phyloP scores from a whole-genome alignment of 2,113 vertebrate genomes.

The Excalfactoria chinensis region DNA sequence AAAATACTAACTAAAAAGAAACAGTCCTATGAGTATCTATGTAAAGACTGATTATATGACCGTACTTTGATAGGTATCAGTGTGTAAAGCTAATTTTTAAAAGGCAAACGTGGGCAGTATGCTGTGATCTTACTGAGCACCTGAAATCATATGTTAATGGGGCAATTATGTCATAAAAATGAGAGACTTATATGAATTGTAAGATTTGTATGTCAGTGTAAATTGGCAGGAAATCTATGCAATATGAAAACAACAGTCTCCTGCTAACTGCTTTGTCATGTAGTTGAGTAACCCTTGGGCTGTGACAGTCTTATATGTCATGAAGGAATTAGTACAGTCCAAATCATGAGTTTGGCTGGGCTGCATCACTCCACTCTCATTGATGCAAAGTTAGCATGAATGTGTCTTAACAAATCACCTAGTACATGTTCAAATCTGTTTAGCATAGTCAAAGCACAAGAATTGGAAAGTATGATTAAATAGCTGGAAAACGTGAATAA shows the following conservation, averaged over 20 bases:
- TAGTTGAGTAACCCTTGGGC: not conserved
- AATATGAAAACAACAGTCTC: not conserved
- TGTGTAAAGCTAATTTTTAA: not conserved
- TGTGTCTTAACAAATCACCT: slow-evolving; percentile 14
- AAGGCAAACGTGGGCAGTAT: not conserved
- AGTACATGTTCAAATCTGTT: not conserved
- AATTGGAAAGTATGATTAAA: not conserved
- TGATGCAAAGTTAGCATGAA: not conserved
- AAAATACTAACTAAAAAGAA: not conserved
- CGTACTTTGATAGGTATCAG: not conserved
- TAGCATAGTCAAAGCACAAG: not conserved
- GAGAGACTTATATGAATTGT: not conserved
- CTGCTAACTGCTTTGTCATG: not conserved
- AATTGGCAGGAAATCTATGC: not conserved
- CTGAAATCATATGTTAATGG: not conserved
- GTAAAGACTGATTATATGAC: not conserved
- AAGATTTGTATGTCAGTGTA: not conserved
- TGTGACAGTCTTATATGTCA: not conserved
- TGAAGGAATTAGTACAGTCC: not conserved
- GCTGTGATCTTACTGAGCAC: not conserved
- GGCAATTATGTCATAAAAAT: not conserved
- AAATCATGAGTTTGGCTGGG: slow-evolving; percentile 27
- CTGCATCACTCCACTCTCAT: slow-evolving; percentile 8
- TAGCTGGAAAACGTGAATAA: not conserved
- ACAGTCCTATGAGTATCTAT: not conserved